A percentile compares a stretch with the other conserved stretches of the same genome.
phyloP scores from a whole-genome alignment of 2,113 vertebrate genomes.

The Ictalurus punctatus region DNA sequence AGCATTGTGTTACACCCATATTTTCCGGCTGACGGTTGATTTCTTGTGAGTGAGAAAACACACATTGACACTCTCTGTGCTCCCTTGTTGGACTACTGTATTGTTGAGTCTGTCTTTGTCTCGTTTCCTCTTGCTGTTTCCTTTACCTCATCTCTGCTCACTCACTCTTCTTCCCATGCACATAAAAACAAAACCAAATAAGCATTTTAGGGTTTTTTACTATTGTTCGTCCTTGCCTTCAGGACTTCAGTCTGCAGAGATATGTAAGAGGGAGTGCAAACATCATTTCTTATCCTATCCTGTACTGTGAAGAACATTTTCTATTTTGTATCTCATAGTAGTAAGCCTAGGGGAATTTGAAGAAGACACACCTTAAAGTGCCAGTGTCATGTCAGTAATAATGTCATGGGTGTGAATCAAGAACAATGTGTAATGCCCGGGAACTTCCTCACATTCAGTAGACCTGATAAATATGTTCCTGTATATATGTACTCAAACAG shows the following conservation, averaged over 20 bases:
- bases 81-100: constrained; percentile 17
- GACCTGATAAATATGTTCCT: not conserved
- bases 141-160: constrained; percentile 62
- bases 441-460: not conserved
- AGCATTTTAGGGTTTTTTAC: not conserved
- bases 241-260: not conserved
- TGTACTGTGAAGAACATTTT: not conserved
- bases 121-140: constrained; percentile 39
- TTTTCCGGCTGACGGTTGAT: not conserved
- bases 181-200: not conserved
- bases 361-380: not conserved
- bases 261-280: not conserved
- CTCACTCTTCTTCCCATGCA: not conserved
- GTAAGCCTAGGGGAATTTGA: not conserved
- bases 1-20: not conserved
- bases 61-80: constrained; percentile 45
- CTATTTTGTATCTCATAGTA: not conserved
- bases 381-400: not conserved
- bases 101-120: constrained; percentile 40
- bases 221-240: not conserved
- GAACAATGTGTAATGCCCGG: not conserved
- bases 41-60: constrained; percentile 53
- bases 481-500: not conserved
- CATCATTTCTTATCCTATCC: not conserved
- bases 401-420: not conserved